Evolutionary conservation across 2,797 vertebrate genomes (phyloP), one percentile per base, ranked within the genome.

Genomic region (Leptatherina wallacei): DNA sequence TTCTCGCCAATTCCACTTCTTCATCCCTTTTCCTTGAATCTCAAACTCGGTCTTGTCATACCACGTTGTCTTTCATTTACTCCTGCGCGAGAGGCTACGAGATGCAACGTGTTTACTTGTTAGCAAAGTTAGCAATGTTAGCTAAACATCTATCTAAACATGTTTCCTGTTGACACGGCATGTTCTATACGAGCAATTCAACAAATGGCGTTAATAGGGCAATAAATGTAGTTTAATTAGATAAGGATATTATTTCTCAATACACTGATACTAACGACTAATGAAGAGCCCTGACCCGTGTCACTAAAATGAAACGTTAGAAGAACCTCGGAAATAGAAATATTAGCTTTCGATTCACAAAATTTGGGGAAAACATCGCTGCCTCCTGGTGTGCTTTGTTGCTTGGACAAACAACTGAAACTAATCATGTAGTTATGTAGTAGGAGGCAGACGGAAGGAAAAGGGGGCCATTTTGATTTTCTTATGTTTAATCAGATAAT

Each of bases 1-100:
- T 61, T 89, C 91, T 84, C 83, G 67, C 89, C 89, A 87, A 78
- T 80, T 92, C 80, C 90, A 89, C 65, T 78, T 93, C 73, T 88
- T 93, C 94, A 95, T 95, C 63, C 62, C 63, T 52, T 32, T 29
- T 66, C 29, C 11, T 47, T 18, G 11, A 0, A 10, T 54, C 10
- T 29, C 5, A 11, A 14, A 36, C 6, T 6, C 12, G n/a, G 18
- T 6, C 0, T 57, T 30, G 33, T 22, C 29, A 62, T 42, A 2
- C 47, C 35, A 20, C 35, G 12, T 5, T 49, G 42, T 75, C 58
- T 40, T 22, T 68, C 61, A 62, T 24, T 22, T 40, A 66, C 59
- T 1, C 49, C 4, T 35, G 16, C 27, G 14, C 24, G 20, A 47
- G 12, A n/a, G 24, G 44, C 24, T 7, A 20, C 3, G 3, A 4